These are phyloP conservation scores for Trilocha varians DNA, from an alignment of 2,888 invertebrate species.

Conservation along the genomic window DNA sequence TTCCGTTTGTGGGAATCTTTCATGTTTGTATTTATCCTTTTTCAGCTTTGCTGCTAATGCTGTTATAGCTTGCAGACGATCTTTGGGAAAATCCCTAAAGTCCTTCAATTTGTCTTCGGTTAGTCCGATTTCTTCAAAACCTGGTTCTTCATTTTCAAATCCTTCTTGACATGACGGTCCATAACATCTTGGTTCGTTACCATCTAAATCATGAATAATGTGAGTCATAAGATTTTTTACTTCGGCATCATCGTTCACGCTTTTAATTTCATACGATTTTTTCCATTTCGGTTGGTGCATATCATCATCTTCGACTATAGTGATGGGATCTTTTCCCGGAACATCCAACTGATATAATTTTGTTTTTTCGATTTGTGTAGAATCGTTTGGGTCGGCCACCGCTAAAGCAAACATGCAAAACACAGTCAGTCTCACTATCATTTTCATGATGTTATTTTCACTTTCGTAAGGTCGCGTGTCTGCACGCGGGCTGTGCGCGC, in stretches of 20 bases:
- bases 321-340: slow-evolving; percentile 71
- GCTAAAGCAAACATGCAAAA: slow-evolving; percentile 41
- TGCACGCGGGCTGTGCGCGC: slow-evolving; percentile 48
- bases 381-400: slow-evolving; percentile 38
- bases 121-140: slow-evolving; percentile 74
- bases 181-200: slow-evolving; percentile 49
- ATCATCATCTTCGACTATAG: slow-evolving; percentile 68
- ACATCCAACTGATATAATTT: slow-evolving; percentile 71
- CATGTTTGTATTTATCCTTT: slow-evolving; percentile 50
- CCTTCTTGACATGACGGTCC: slow-evolving; percentile 63
- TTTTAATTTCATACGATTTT: slow-evolving; percentile 24
- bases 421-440: slow-evolving; percentile 50
- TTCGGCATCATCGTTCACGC: slow-evolving; percentile 39
- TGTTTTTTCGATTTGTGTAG: slow-evolving; percentile 45
- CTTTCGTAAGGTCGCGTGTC: slow-evolving; percentile 55
- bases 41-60: slow-evolving; percentile 63
- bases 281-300: slow-evolving; percentile 29
- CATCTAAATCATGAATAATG: slow-evolving; percentile 52
- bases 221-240: slow-evolving; percentile 57
- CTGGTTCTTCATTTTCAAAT: slow-evolving; percentile 49
- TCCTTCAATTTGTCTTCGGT: slow-evolving; percentile 74
- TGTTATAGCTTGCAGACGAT: slow-evolving; percentile 57
- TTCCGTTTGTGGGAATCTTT: slow-evolving; percentile 27
- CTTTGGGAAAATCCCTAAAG: slow-evolving; percentile 48
- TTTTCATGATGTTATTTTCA: slow-evolving; percentile 55